Conservation (phyloP, 2,888 invertebrate species). For the Drosophila multiciliata region DNA sequence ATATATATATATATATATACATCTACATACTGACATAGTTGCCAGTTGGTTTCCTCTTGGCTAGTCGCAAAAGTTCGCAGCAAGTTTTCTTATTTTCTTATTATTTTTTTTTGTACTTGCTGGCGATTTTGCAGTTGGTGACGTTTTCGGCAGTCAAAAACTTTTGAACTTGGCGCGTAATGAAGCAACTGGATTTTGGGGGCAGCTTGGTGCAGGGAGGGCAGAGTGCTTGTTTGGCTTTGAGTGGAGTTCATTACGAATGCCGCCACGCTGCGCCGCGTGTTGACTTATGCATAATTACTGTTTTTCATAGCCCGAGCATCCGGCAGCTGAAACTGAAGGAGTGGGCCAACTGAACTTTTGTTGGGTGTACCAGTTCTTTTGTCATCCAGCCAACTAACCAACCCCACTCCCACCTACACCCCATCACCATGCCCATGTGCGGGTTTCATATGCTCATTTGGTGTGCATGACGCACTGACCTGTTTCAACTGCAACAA, state of each 20-base stretch:
- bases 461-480: constrained; percentile 78
- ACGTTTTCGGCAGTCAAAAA: constrained; percentile 79
- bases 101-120: constrained; percentile 25
- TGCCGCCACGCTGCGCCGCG: constrained; percentile 72
- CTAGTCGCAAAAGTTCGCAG: constrained; percentile 51
- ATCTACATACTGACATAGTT: constrained; percentile 33
- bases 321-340: constrained; percentile 1
- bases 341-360: background rate
- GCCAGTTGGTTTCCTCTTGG: constrained; percentile 40
- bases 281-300: constrained; percentile 80
- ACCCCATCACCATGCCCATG: background rate
- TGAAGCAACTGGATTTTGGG: constrained; percentile 32
- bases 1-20: constrained; percentile 1
- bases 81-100: constrained; percentile 39
- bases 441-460: constrained; percentile 72
- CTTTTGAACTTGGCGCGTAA: constrained; percentile 70
- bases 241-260: constrained; percentile 79
- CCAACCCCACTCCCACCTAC: background rate
- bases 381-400: constrained; percentile 23
- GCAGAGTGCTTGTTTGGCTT: constrained; percentile 74
- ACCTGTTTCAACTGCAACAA: constrained; percentile 76
- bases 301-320: constrained; percentile 62
- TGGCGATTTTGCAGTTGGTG: constrained; percentile 69
- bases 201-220: background rate
- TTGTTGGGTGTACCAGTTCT: constrained; percentile 50